Percentiles rank a stretch among this genome's conserved stretches.
Conservation (phyloP, 2,797 vertebrate genomes). For the Coregonus ussuriensis region DNA sequence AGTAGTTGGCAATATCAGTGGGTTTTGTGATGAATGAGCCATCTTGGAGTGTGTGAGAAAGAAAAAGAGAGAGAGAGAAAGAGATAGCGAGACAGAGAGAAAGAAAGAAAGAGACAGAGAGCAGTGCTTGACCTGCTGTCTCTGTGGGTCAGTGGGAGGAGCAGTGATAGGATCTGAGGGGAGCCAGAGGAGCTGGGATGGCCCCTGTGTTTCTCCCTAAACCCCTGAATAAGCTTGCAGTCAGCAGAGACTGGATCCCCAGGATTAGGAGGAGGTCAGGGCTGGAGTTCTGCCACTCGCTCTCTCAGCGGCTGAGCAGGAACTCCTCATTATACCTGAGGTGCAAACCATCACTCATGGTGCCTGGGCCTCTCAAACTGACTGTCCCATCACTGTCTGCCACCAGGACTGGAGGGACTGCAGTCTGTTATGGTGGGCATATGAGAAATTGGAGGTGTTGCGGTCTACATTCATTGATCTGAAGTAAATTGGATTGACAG, state of each 20-base stretch:
- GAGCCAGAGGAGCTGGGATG: slow-evolving; percentile 23
- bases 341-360: slow-evolving; percentile 69
- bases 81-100: background rate
- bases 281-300: slow-evolving; percentile 69
- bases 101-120: background rate
- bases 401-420: slow-evolving; percentile 26
- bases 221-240: slow-evolving; percentile 55
- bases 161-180: slow-evolving; percentile 19
- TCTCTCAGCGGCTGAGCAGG: slow-evolving; percentile 69
- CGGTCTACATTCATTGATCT: background rate
- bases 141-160: slow-evolving; percentile 28
- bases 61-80: slow-evolving; percentile 2
- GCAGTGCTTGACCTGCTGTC: slow-evolving; percentile 41
- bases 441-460: background rate
- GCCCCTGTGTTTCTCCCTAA: slow-evolving; percentile 25
- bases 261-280: slow-evolving; percentile 71
- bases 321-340: slow-evolving; percentile 74
- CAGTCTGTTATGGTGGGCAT: slow-evolving; percentile 9
- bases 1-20: no score
- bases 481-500: slow-evolving; percentile 11
- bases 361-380: slow-evolving; percentile 55
- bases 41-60: background rate
- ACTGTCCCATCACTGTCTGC: slow-evolving; percentile 41
- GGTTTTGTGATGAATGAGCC: no score
- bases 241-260: slow-evolving; percentile 62